Evolutionary conservation across 2,888 invertebrate genomes (phyloP).

Genomic region (Apotomis betuletana): DNA sequence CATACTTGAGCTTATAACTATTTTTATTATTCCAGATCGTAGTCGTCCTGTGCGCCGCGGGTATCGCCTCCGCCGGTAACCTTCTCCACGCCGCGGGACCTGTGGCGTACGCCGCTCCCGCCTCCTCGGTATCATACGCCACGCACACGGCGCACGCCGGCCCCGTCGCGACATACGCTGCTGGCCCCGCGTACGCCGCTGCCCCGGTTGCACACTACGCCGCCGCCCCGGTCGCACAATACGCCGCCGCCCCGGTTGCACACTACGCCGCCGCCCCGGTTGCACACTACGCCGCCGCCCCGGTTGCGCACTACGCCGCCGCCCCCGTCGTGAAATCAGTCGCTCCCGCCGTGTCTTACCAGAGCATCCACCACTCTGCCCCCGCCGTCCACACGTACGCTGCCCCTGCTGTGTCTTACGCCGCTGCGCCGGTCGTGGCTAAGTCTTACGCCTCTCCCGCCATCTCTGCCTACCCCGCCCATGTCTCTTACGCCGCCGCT

Average conservation of each 20-base stretch:
- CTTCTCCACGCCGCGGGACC: slow-evolving; percentile 72
- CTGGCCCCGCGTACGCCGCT: slow-evolving; percentile 45
- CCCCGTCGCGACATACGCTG: slow-evolving; percentile 52
- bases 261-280: slow-evolving; percentile 49
- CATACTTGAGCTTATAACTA: not conserved
- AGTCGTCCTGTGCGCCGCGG: slow-evolving; percentile 83
- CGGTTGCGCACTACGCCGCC: slow-evolving; percentile 53
- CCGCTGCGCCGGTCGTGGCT: slow-evolving; percentile 47
- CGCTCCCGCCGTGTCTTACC: slow-evolving; percentile 62
- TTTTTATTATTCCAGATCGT: slow-evolving; percentile 67
- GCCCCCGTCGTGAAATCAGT: slow-evolving; percentile 58
- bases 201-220: too few relatives aligned
- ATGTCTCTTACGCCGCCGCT: slow-evolving; percentile 54
- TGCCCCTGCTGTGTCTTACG: slow-evolving; percentile 67
- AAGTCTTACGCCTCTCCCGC: slow-evolving; percentile 48
- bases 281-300: slow-evolving; percentile 23
- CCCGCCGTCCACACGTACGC: slow-evolving; percentile 53
- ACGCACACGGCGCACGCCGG: slow-evolving; percentile 48
- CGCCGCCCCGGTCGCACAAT: not conserved
- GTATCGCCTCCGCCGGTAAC: slow-evolving; percentile 85
- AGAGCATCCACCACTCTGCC: slow-evolving; percentile 64
- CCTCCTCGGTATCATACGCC: slow-evolving; percentile 57
- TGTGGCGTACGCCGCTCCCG: slow-evolving; percentile 76
- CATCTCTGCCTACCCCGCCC: slow-evolving; percentile 47
- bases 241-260: slow-evolving; percentile 33